Base-by-base conservation (phyloP, 1,140 invertebrate species). In the Cataglyphis hispanica region DNA sequence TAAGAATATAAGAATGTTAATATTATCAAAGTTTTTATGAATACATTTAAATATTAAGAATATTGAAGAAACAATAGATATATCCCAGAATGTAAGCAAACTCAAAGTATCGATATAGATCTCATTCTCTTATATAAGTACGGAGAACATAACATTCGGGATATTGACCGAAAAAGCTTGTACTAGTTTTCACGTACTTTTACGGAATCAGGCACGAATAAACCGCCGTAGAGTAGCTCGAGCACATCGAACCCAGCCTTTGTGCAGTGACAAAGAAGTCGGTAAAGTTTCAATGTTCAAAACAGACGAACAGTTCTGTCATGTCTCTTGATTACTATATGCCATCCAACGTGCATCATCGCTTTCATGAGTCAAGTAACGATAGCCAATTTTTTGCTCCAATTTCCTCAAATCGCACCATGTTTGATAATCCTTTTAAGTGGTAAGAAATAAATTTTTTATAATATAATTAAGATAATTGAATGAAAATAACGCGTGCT, bases 301-400 rank as follows among this genome's bases (percentile, higher is more conserved):
- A 16, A 69, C 91, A 85, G 92, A 86, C 69, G 90, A 60, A 85
- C 89, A 91, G 90, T 91, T 93, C 86, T 94, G 94, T 95, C 94
- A 95, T 93, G 91, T 92, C 88, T 94, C 94, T 86, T 95, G 94
- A 78, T 93, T 93, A 86, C 93, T 93, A 22, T 93, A 93, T 40
- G 93, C 93, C 76, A 97, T 96, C 98, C 99, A 99, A 70, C 98
- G 96, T 27, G 97, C 97, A 94, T 99, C 99, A 94, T 99, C 99
- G 19, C 98, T 98, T 94, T 99, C 98, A 92, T 99, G 99, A 43
- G 99, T 99, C 84, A 99, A 96, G 95, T 99, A 99, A 37, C 99
- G 96, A 86, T 96, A 95, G 37, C 97, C 96, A 13, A 99, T 97
- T 93, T 97, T 96, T 22, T 95, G 95, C 95, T 99, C 99, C 53